A percentile compares a stretch with the other conserved stretches of the same genome.
phyloP scores from a whole-genome alignment of 2,797 vertebrate species.

The Dipus sagitta region DNA sequence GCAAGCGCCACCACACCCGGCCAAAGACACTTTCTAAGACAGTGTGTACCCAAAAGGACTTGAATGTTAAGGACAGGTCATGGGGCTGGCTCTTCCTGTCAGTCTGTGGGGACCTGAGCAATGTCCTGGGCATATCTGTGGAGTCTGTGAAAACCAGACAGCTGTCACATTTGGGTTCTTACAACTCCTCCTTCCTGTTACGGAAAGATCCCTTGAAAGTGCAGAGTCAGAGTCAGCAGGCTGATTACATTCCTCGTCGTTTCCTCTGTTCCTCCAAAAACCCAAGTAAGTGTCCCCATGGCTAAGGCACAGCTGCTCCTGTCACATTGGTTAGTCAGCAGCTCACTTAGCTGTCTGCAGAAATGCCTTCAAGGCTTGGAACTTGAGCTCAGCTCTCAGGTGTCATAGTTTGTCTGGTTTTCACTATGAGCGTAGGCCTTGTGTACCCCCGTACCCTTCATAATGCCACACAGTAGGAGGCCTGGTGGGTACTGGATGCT shows the following conservation, averaged over 20 bases:
- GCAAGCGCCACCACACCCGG: no score
- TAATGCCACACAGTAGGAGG: neutral
- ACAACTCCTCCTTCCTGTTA: neutral
- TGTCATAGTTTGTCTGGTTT: neutral
- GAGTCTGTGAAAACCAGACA: neutral
- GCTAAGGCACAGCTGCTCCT: neutral
- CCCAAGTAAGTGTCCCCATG: neutral
- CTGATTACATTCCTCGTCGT: neutral
- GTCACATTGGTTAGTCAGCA: neutral
- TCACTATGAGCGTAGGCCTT: neutral
- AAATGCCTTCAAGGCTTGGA: neutral
- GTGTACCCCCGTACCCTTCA: neutral
- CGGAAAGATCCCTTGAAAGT: neutral
- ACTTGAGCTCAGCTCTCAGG: neutral
- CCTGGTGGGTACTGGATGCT: neutral
- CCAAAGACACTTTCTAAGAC: neutral
- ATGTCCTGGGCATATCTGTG: neutral
- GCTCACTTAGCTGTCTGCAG: neutral
- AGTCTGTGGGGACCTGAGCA: neutral
- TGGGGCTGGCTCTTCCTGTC: neutral
- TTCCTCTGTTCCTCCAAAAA: constrained; percentile 11
- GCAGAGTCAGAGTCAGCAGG: neutral
- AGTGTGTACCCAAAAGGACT: accelerated
- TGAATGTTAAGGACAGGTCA: neutral
- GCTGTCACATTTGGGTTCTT: neutral